Base-by-base conservation (phyloP, 2,113 vertebrate genomes). In the Peromyscus maniculatus region DNA sequence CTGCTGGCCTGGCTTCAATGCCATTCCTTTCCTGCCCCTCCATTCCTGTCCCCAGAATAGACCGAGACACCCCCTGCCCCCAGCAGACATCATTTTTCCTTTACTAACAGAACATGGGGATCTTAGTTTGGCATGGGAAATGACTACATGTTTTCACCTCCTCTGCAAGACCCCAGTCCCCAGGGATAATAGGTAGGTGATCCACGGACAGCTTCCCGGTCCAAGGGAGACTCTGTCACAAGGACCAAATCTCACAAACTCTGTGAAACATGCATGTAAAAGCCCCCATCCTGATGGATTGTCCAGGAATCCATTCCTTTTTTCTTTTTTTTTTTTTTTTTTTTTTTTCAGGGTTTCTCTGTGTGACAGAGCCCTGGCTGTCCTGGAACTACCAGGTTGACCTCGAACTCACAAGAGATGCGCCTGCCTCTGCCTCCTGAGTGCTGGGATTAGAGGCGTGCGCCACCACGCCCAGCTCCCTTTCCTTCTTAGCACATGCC, bases 381-480 rank as follows among this genome's bases (percentile, higher is more conserved):
- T 21, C n/a, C 55, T 74, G 8, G 71, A n/a, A 39, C 36, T 39
- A 39, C 36, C 36, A 72, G 36, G 71, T 36, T 72, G 36, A 36
- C 36, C 71, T 39, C 7, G 36, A 74, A 74, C 67, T 69, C 71
- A 74, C 36, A 74, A 74, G n/a, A 74, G 36, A 74, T 22, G 36
- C 19, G 8, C 71, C 71, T 74, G 71, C 36, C 71, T 74, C 71
- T 39, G 71, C 19, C 71, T 17, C 36, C 19, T 74, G 71, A 39
- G 36, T 39, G 19, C 71, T 22, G n/a, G n/a, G 8, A 39, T 74
- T 74, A 39, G 71, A n/a, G n/a, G 71, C 3, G 1, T 74, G 71
- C 2, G 0, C n/a, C n/a, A 10, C 21, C n/a, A 39, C 7, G 3
- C 17, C 3, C 7, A 74, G n/a, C n/a, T 74, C 4, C 43, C 64